Percentiles rank a stretch among this genome's conserved stretches.
These are phyloP conservation scores for Cynopterus sphinx DNA, from an alignment of 2,797 vertebrate species.

Conservation along the genomic window DNA sequence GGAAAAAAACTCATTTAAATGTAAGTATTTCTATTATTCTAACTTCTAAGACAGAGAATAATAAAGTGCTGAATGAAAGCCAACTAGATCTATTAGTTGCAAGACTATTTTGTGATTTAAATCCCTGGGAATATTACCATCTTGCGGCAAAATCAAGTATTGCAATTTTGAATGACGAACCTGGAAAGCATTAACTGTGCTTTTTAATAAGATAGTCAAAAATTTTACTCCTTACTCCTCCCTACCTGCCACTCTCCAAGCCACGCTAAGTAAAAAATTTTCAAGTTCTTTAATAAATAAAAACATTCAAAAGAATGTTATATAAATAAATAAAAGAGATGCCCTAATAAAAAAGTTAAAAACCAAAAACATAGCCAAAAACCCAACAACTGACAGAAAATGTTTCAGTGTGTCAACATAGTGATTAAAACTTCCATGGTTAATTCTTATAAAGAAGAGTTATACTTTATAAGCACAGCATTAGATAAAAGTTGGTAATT, in stretches of 20 bases:
- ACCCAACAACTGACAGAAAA: neutral
- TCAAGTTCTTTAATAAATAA: neutral
- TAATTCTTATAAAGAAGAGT: neutral
- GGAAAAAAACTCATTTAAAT: conserved; percentile 70
- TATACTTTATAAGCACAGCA: neutral
- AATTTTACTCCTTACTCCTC: neutral
- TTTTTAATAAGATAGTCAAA: conserved; percentile 34
- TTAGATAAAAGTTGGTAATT: neutral
- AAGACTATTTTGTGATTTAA: conserved; percentile 60
- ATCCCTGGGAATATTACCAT: conserved; percentile 74
- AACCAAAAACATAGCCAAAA: conserved; percentile 20
- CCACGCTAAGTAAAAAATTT: neutral
- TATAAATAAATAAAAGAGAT: neutral
- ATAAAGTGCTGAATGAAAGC: conserved; percentile 21
- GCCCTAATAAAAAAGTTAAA: conserved; percentile 31
- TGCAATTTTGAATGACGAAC: conserved; percentile 62
- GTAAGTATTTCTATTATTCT: conserved; percentile 75
- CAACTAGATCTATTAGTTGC: neutral
- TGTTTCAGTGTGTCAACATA: neutral
- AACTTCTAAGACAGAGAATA: conserved; percentile 60
- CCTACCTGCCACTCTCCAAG: neutral
- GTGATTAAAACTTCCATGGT: neutral
- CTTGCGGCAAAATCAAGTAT: conserved; percentile 68
- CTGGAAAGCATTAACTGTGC: neutral
- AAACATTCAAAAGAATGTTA: neutral